Evolutionary conservation across 2,888 invertebrate genomes (phyloP).

Genomic region (Drosophila diplacantha): DNA sequence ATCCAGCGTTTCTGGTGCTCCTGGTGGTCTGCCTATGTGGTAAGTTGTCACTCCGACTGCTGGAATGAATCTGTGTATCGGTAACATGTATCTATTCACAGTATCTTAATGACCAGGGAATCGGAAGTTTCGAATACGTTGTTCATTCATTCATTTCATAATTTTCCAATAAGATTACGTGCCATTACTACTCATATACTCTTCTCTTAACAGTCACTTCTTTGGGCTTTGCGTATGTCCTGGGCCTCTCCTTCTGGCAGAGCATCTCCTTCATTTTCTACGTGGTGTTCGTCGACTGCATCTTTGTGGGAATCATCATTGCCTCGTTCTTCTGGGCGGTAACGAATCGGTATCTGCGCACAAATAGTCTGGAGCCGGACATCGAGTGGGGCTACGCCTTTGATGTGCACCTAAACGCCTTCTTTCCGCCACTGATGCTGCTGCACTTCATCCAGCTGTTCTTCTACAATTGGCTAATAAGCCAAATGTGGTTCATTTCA

Average conservation of each 20-base stretch:
- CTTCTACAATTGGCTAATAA: conserved; percentile 90
- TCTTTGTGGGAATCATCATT: conserved; percentile 90
- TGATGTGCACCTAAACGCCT: conserved; percentile 98
- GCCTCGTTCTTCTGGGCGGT: conserved; percentile 93
- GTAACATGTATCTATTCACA: background rate
- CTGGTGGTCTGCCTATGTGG: conserved; percentile 90
- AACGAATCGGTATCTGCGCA: conserved; percentile 76
- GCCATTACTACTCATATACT: background rate
- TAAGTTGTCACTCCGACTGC: conserved; percentile 71
- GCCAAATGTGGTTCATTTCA: conserved; percentile 87
- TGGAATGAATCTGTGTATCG: background rate
- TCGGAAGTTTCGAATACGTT: background rate
- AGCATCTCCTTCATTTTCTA: conserved; percentile 92
- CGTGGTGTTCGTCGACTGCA: conserved; percentile 96
- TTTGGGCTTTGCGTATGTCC: conserved; percentile 89
- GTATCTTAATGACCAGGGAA: too few species aligned
- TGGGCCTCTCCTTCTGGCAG: conserved; percentile 83
- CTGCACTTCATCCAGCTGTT: conserved; percentile 95
- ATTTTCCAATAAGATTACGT: conserved; percentile 11
- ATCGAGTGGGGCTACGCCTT: conserved; percentile 99
- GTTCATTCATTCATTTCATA: conserved; percentile 3
- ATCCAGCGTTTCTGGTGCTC: conserved; percentile 97
- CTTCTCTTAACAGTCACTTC: conserved; percentile 84
- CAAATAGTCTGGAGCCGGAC: conserved; percentile 74
- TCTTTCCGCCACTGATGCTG: conserved; percentile 96